Conservation (phyloP, 2,888 invertebrate species). For the Nomada ferruginata region DNA sequence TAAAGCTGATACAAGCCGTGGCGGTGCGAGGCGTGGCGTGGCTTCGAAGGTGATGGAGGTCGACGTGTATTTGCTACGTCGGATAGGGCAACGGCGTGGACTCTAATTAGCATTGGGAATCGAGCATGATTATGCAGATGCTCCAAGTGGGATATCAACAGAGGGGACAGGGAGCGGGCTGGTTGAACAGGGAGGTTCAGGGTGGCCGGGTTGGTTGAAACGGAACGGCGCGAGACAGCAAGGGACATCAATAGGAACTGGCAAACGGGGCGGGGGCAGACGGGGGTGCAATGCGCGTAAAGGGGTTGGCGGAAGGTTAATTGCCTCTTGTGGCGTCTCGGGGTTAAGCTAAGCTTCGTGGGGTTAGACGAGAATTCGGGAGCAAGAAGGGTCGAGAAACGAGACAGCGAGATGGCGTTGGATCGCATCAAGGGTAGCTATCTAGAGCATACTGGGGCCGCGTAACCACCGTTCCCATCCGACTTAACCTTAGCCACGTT, state of each 20-base stretch:
- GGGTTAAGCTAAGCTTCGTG: conserved; percentile 75
- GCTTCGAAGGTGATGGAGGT: conserved; percentile 76
- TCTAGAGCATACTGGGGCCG: conserved; percentile 68
- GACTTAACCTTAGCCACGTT: conserved; percentile 76
- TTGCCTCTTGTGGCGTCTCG: conserved; percentile 82
- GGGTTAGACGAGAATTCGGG: conserved; percentile 68
- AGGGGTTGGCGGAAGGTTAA: conserved; percentile 81
- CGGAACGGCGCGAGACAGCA: conserved; percentile 48
- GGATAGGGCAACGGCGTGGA: conserved; percentile 67
- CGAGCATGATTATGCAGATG: conserved; percentile 82
- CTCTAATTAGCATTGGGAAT: conserved; percentile 83
- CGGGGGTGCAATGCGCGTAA: conserved; percentile 63
- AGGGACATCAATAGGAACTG: conserved; percentile 54
- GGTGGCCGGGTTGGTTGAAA: conserved; percentile 36
- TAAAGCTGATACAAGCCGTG: conserved; percentile 54
- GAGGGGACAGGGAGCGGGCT: conserved; percentile 63
- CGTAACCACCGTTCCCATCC: conserved; percentile 73
- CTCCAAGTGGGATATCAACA: conserved; percentile 76
- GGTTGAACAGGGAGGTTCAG: conserved; percentile 33
- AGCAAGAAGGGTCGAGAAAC: conserved; percentile 54
- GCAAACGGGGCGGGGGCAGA: conserved; percentile 39
- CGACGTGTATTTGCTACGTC: conserved; percentile 78
- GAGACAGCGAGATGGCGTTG: conserved; percentile 55
- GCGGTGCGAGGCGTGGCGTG: conserved; percentile 64
- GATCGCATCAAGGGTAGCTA: conserved; percentile 73